These are phyloP conservation scores for Amphipoea oculea DNA, from an alignment of 2,888 invertebrate species.

Conservation along the genomic window DNA sequence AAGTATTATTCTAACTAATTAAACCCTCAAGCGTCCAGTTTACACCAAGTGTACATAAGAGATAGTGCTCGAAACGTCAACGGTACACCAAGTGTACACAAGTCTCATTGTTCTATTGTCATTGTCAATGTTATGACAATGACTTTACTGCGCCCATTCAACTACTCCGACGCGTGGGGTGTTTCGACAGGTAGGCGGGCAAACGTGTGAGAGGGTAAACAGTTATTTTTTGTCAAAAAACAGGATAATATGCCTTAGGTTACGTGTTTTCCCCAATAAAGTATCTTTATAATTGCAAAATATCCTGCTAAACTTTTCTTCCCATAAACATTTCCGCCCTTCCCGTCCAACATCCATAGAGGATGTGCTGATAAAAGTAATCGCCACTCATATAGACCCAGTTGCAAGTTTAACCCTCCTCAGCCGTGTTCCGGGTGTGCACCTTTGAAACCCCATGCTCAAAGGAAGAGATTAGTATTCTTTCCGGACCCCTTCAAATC, in stretches of 20 bases:
- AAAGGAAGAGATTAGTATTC: slow-evolving; percentile 55
- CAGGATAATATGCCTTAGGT: neutral
- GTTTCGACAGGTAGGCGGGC: too few relatives aligned
- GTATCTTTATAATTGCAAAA: neutral
- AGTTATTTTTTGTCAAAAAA: neutral
- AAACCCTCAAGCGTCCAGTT: too few relatives aligned
- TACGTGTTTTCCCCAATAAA: neutral
- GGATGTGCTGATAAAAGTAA: slow-evolving; percentile 53
- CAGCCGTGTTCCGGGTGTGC: slow-evolving; percentile 38
- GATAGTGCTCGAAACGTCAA: too few relatives aligned
- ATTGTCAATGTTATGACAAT: too few relatives aligned
- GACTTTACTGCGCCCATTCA: too few relatives aligned
- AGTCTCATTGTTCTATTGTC: too few relatives aligned
- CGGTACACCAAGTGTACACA: too few relatives aligned
- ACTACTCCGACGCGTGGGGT: too few relatives aligned
- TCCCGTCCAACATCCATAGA: slow-evolving; percentile 6
- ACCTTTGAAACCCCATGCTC: slow-evolving; percentile 32
- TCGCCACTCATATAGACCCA: slow-evolving; percentile 27
- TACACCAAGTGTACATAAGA: too few relatives aligned
- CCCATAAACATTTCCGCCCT: neutral
- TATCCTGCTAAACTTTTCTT: neutral
- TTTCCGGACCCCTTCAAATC: slow-evolving; percentile 42
- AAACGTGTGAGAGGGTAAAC: neutral
- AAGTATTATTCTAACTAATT: neutral
- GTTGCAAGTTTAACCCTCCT: slow-evolving; percentile 33